These are phyloP conservation scores for Platorchestia sp. DNA, from an alignment of 1,140 invertebrate genomes.

Conservation along the genomic window DNA sequence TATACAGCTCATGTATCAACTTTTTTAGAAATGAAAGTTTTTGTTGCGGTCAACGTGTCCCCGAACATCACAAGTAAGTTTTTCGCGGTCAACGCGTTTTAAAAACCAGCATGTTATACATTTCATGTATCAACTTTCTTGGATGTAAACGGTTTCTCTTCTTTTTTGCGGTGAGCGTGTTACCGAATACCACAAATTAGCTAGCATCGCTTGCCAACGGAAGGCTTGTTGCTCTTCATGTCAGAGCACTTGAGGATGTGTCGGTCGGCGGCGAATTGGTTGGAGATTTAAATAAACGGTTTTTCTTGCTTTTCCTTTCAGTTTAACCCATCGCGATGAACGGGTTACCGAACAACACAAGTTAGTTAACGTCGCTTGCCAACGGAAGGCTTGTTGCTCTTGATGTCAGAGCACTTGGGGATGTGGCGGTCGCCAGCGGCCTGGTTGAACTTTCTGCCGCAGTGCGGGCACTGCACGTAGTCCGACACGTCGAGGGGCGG, in stretches of 20 bases:
- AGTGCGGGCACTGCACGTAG: constrained; percentile 93
- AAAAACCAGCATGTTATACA: too few species aligned
- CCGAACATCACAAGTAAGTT: too few species aligned
- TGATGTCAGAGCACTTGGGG: constrained; percentile 88
- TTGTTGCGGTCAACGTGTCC: too few species aligned
- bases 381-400: constrained; percentile 81
- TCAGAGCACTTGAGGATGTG: constrained; percentile 94
- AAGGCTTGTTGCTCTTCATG: constrained; percentile 85
- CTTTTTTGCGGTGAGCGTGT: too few species aligned
- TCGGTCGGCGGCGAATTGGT: constrained; percentile 85
- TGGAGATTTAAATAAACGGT: constrained; percentile 75
- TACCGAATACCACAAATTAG: neutral
- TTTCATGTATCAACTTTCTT: too few species aligned
- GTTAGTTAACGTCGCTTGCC: constrained; percentile 39
- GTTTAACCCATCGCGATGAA: neutral
- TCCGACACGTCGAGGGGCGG: constrained; percentile 88
- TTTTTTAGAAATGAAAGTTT: too few species aligned
- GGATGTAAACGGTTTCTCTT: too few species aligned
- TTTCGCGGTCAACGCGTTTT: too few species aligned
- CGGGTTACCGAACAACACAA: neutral
- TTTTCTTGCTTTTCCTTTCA: too few species aligned
- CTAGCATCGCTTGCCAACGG: constrained; percentile 36
- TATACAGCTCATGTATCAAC: too few species aligned
- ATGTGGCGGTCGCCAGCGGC: constrained; percentile 92
- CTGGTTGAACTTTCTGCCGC: constrained; percentile 87